A percentile compares a stretch with the other conserved stretches of the same genome.
These are phyloP conservation scores for Myotis findleyi DNA, from an alignment of 2,797 vertebrate genomes.

Conservation along the genomic window DNA sequence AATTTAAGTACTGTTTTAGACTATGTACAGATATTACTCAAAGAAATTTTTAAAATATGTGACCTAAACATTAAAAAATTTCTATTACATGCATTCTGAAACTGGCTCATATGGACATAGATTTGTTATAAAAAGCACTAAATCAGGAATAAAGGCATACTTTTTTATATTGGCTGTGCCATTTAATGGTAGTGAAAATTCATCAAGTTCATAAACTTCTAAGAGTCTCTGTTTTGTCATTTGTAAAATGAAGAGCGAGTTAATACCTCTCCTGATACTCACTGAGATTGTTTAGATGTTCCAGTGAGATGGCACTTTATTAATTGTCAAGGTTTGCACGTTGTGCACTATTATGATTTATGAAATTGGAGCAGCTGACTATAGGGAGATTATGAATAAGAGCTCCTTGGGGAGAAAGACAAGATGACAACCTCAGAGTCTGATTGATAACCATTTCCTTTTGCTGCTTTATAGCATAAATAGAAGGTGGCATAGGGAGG, in stretches of 20 bases:
- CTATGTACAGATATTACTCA: not conserved
- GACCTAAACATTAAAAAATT: not conserved
- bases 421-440: not conserved
- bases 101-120: not conserved
- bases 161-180: not conserved
- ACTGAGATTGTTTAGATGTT: not conserved
- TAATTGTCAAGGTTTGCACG: not conserved
- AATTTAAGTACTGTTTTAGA: not conserved
- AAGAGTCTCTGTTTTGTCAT: not conserved
- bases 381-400: not conserved
- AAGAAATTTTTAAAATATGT: not conserved
- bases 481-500: not conserved
- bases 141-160: not conserved
- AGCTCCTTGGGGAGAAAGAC: not conserved
- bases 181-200: not conserved
- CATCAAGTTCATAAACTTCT: not conserved
- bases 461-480: not conserved
- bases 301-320: not conserved
- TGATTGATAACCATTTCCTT: not conserved
- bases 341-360: not conserved
- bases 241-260: not conserved
- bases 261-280: not conserved
- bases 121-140: not conserved
- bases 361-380: not conserved
- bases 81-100: not conserved